Evolutionary conservation across 2,113 vertebrate genomes (phyloP), one percentile per base, ranked within the genome.

Genomic region (Athene cunicularia): DNA sequence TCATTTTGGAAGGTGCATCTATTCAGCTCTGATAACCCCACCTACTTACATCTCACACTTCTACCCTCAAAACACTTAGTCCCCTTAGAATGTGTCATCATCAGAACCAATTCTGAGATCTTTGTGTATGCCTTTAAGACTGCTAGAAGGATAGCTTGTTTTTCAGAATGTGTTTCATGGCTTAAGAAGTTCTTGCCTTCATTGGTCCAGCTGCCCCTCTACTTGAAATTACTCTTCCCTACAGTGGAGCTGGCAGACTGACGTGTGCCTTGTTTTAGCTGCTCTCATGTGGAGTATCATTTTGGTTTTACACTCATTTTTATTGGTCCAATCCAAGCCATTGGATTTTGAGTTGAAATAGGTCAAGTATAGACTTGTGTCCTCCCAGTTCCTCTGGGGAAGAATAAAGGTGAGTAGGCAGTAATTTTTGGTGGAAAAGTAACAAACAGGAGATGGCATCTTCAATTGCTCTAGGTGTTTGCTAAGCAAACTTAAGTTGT

Each of bases 41-140:
- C 33, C 8, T 26, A 22, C 27, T 41, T 20, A 14, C 0, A 0
- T 59, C 21, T 76, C 1, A 0, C 12, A 33, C 1, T 59, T 77
- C 53, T 52, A 21, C 14, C 18, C 15, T 86, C 2, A 0, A 59
- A 62, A 35, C 30, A 18, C 8, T 33, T 60, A 23, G 30, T 71
- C 14, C 30, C 4, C 52, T 47, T 59, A 43, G 75, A 75, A 67
- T 2, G 4, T 56, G 43, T n/a, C 18, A 4, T 58, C 28, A 28
- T 47, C 39, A 55, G 68, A 80, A 81, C 6, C 21, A 77, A 1
- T 41, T 62, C 14, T 59, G 26, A 11, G 6, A 21, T 59, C 32
- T 41, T 26, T 26, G 7, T 24, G 12, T 41, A 1, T 55, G 8
- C 24, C 8, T 63, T 62, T 32, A 62, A n/a, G 49, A 23, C 14